Evolutionary conservation across 2,888 invertebrate species (phyloP).

Genomic region (Scaptodrosophila latifasciaeformis): DNA sequence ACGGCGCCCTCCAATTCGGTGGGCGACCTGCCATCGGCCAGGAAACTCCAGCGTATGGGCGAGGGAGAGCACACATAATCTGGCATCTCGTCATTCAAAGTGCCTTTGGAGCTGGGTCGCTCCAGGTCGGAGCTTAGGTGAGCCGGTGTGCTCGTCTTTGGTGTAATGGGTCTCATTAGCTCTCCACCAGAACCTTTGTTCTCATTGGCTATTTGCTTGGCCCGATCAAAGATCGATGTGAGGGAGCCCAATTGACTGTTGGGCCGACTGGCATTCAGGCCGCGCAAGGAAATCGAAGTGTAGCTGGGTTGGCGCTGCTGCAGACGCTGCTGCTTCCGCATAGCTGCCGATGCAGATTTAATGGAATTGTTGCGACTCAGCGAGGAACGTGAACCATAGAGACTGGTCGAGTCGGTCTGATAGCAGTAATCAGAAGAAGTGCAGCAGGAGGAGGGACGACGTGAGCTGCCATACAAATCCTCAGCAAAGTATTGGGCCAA

Average conservation of each 20-base stretch:
- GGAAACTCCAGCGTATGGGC: slow-evolving; percentile 75
- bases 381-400: slow-evolving; percentile 74
- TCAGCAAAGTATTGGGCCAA: slow-evolving; percentile 74
- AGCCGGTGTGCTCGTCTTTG: neutral
- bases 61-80: slow-evolving; percentile 75
- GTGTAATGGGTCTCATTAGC: neutral
- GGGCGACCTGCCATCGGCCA: slow-evolving; percentile 72
- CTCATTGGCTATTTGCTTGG: slow-evolving; percentile 56
- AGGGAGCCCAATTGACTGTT: slow-evolving; percentile 72
- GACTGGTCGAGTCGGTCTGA: slow-evolving; percentile 74
- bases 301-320: slow-evolving; percentile 73
- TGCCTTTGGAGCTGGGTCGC: slow-evolving; percentile 71
- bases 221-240: slow-evolving; percentile 73
- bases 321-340: slow-evolving; percentile 67
- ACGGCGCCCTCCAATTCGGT: slow-evolving; percentile 63
- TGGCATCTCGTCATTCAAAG: slow-evolving; percentile 70
- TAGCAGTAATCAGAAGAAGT: slow-evolving; percentile 75
- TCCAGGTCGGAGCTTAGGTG: slow-evolving; percentile 63
- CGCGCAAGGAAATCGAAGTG: slow-evolving; percentile 72
- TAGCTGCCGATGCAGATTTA: slow-evolving; percentile 71
- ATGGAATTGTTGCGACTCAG: slow-evolving; percentile 74
- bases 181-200: slow-evolving; percentile 25
- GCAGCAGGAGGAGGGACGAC: slow-evolving; percentile 73
- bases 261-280: slow-evolving; percentile 71
- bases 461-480: slow-evolving; percentile 71